Evolutionary conservation across 2,888 invertebrate species (phyloP).

Genomic region (Antheraea assamensis): DNA sequence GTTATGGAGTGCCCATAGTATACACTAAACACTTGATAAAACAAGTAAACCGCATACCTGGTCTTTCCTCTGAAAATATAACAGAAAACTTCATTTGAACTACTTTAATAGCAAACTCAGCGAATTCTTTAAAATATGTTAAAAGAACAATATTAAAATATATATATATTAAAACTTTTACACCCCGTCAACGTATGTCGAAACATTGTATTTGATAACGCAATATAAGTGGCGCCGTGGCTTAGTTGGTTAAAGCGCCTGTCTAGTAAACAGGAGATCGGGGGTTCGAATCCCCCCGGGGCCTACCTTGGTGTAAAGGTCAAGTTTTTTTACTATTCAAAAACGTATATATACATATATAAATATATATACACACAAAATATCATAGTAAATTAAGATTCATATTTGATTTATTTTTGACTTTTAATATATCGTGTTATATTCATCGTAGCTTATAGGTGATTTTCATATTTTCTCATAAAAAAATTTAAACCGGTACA

Average conservation of each 20-base stretch:
- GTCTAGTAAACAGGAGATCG: slow-evolving; percentile 82
- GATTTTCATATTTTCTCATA: background rate
- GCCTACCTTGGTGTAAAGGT: slow-evolving; percentile 47
- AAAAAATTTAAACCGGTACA: too few species aligned
- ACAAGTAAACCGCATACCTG: background rate
- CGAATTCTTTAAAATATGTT: background rate
- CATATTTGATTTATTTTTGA: background rate
- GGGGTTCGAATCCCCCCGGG: slow-evolving; percentile 82
- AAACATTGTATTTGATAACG: background rate
- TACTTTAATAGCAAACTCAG: background rate
- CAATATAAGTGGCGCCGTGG: slow-evolving; percentile 70
- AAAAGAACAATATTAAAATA: background rate
- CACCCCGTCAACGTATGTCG: background rate
- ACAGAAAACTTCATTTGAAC: background rate
- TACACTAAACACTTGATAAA: background rate
- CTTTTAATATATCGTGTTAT: background rate
- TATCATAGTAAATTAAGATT: background rate
- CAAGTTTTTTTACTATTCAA: background rate
- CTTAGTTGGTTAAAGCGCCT: slow-evolving; percentile 83
- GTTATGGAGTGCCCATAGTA: background rate
- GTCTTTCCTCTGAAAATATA: background rate
- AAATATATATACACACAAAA: background rate
- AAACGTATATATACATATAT: background rate
- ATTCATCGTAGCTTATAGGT: background rate
- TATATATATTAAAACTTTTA: background rate